phyloP scores from a whole-genome alignment of 2,113 vertebrate genomes.

The Hyaena hyaena region DNA sequence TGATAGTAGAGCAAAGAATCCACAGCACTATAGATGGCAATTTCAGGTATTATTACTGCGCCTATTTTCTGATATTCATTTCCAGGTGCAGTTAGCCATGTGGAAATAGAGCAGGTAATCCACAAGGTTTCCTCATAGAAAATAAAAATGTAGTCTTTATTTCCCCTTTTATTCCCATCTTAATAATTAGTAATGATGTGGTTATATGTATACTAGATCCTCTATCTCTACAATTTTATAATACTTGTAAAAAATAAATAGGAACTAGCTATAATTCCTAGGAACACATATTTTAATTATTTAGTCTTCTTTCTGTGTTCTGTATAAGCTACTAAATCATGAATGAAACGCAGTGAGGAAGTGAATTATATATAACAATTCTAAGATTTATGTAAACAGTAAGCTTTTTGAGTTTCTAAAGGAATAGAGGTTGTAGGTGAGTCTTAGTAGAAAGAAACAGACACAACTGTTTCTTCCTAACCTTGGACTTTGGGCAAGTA shows the following conservation, averaged over 20 bases:
- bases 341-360: background rate
- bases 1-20: background rate
- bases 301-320: background rate
- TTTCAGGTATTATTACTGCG: slow-evolving; percentile 64
- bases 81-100: background rate
- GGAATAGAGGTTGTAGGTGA: background rate
- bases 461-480: background rate
- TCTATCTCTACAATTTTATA: background rate
- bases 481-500: background rate
- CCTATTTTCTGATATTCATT: background rate
- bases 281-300: background rate
- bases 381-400: background rate
- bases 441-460: background rate
- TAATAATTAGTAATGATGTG: background rate
- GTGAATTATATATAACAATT: background rate
- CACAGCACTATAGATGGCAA: slow-evolving; percentile 65
- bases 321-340: background rate
- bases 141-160: slow-evolving; percentile 22
- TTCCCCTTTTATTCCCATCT: slow-evolving; percentile 2
- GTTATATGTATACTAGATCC: background rate
- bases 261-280: background rate
- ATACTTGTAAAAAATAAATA: background rate
- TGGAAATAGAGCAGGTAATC: background rate
- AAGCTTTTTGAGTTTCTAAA: background rate
- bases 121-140: background rate